Percentiles rank a stretch among this genome's conserved stretches.
phyloP scores from a whole-genome alignment of 2,113 vertebrate genomes.

The Eulemur rufifrons region DNA sequence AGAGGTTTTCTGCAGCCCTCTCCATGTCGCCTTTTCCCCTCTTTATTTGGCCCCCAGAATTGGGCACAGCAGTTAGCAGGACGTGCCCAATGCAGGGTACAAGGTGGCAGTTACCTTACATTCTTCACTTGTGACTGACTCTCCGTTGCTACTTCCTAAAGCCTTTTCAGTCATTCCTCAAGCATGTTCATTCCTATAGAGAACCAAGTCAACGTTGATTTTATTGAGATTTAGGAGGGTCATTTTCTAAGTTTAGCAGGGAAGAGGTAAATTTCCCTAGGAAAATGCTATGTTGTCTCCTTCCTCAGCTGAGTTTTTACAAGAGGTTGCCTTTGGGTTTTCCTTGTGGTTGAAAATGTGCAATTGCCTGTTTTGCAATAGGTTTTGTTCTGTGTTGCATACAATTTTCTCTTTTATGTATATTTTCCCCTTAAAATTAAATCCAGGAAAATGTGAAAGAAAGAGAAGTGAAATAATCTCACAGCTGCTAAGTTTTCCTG shows the following conservation, averaged over 20 bases:
- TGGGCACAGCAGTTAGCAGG: not conserved
- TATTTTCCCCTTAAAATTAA: constrained; percentile 72
- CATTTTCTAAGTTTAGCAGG: not conserved
- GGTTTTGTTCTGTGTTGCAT: constrained; percentile 61
- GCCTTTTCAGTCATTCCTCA: not conserved
- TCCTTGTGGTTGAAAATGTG: constrained; percentile 55
- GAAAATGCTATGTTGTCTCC: not conserved
- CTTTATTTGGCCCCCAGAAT: not conserved
- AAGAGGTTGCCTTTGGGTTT: constrained; percentile 45
- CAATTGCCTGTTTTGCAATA: constrained; percentile 65
- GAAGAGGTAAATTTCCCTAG: not conserved
- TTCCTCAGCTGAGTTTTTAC: not conserved
- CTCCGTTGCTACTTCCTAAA: not conserved
- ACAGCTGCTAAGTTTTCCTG: constrained; percentile 69
- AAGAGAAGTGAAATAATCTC: constrained; percentile 53
- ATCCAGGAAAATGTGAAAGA: constrained; percentile 67
- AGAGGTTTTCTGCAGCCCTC: not conserved
- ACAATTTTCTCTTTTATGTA: constrained; percentile 64
- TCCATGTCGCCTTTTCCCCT: not conserved
- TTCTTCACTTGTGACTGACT: not conserved
- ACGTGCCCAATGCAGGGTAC: not conserved
- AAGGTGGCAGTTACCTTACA: not conserved
- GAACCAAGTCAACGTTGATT: not conserved
- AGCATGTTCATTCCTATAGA: not conserved
- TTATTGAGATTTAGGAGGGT: not conserved